Conservation (phyloP, 2,888 invertebrate genomes). For the Dinocampus coccinellae region DNA sequence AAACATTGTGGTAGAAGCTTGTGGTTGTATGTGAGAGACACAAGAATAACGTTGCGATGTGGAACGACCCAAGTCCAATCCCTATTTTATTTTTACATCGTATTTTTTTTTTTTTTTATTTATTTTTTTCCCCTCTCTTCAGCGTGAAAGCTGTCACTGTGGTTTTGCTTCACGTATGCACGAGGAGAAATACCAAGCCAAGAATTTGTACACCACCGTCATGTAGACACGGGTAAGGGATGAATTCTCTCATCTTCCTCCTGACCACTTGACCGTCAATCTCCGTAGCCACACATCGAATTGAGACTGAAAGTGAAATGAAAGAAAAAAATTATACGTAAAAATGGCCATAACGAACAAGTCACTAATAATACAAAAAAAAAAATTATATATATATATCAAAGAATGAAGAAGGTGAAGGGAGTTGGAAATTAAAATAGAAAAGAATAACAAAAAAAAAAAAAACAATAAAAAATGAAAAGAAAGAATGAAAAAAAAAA, state of each 20-base stretch:
- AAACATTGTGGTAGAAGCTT: constrained; percentile 92
- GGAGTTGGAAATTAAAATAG: constrained; percentile 27
- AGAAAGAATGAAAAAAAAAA: no score
- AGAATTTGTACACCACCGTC: neutral
- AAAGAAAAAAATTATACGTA: neutral
- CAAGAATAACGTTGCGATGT: neutral
- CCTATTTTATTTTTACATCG: neutral
- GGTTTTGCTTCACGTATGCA: constrained; percentile 5
- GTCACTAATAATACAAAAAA: constrained; percentile 27
- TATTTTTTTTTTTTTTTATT: neutral
- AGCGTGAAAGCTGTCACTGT: constrained; percentile 26
- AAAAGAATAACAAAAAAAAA: neutral
- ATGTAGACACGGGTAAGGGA: neutral
- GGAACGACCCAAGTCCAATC: constrained; percentile 7
- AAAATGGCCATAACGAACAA: neutral
- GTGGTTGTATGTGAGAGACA: constrained; percentile 83
- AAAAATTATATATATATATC: constrained; percentile 19
- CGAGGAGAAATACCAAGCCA: neutral
- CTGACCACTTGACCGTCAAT: neutral
- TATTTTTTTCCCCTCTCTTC: neutral
- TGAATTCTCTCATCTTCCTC: constrained; percentile 1
- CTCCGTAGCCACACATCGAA: neutral
- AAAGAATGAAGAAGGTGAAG: constrained; percentile 18
- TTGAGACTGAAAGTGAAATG: neutral
- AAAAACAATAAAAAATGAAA: no score